Evolutionary conservation across 35 echinoderm and acorn worm species (phyloP).

Genomic region (Ptychodera flava): DNA sequence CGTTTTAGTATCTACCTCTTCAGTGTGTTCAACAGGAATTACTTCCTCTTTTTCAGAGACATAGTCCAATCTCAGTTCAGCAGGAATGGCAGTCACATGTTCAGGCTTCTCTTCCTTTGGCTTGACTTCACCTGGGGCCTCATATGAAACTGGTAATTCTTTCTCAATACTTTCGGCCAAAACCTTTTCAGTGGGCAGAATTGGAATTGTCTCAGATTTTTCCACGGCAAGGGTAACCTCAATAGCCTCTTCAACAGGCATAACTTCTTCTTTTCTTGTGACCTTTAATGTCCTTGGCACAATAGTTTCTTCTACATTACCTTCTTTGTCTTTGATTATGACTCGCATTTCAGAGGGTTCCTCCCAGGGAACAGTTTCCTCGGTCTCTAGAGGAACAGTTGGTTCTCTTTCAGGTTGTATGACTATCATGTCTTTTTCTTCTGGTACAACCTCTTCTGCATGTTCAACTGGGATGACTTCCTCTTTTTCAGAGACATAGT

Average conservation of each 20-base stretch:
- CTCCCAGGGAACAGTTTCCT: neutral
- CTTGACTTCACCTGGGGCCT: conserved; percentile 4
- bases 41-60: neutral
- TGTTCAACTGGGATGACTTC: neutral
- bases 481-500: neutral
- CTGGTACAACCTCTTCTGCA: neutral
- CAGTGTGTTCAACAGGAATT: neutral
- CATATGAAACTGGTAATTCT: conserved; percentile 8
- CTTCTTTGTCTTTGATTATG: neutral
- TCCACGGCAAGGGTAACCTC: neutral
- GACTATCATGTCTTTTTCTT: neutral
- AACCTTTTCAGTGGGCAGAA: neutral
- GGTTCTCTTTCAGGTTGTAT: conserved; percentile 7
- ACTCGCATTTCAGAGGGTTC: neutral
- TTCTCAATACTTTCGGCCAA: neutral
- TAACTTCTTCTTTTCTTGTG: neutral
- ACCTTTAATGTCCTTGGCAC: neutral
- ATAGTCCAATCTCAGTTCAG: neutral
- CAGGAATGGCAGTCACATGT: neutral
- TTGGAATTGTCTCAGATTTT: neutral
- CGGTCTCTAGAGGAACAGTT: neutral
- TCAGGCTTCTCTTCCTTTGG: neutral
- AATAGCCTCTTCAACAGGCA: neutral
- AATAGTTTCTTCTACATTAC: neutral
- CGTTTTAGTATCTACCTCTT: neutral